phyloP scores from a whole-genome alignment of 2,797 vertebrate species.

The Sternotherus odoratus region DNA sequence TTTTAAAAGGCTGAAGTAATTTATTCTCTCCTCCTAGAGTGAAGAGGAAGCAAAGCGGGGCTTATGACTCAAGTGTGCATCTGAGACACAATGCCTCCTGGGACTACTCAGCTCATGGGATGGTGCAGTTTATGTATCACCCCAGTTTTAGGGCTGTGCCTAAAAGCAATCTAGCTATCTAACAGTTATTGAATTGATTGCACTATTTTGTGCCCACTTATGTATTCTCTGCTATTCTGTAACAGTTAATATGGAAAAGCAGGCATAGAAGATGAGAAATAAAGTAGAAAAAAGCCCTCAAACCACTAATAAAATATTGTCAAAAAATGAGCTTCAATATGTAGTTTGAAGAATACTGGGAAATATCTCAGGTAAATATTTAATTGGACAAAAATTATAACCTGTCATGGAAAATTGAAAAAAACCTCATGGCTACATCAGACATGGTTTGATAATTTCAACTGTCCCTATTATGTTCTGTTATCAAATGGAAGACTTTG shows the following conservation, averaged over 20 bases:
- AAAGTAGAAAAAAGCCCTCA: background rate
- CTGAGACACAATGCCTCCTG: background rate
- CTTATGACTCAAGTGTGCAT: background rate
- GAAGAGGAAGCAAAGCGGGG: background rate
- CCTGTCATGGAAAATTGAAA: background rate
- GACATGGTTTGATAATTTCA: background rate
- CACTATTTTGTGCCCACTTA: background rate
- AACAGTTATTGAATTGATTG: background rate
- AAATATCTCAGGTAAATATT: background rate
- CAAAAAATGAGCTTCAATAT: background rate
- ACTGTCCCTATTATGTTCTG: background rate
- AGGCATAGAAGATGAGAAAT: background rate
- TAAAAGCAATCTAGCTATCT: background rate
- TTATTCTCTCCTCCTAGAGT: background rate
- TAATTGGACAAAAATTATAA: background rate
- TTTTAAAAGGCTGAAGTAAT: background rate
- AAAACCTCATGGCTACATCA: background rate
- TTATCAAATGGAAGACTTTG: background rate
- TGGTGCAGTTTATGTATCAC: background rate
- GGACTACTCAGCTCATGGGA: background rate
- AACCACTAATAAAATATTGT: background rate
- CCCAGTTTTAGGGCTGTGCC: background rate
- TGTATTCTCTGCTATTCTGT: background rate
- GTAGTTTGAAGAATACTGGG: background rate
- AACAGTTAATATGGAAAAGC: background rate